Base-by-base conservation (phyloP, 2,888 invertebrate genomes). In the Gonocerus acuteangulatus region DNA sequence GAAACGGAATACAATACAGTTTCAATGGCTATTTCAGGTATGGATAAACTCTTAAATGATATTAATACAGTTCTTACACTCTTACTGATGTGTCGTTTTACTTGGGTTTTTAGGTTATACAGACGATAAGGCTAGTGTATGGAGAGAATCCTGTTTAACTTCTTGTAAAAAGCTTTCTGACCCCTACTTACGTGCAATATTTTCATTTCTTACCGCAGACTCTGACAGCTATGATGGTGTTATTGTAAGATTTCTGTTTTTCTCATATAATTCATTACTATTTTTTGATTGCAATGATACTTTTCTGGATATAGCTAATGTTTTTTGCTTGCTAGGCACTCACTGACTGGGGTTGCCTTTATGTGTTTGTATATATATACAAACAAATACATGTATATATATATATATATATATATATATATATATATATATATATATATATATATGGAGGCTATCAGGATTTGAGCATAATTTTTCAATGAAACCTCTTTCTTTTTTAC, bases 131-230 rank as follows among this genome's bases (percentile, higher is more conserved):
- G 84, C 82, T 68, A 85, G 85, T 19, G 78, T 88, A 71, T 95
- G 86, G 90, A 81, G 83, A 62, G 85, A 82, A 74, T 82, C 87
- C 61, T 88, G 89, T 69, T 75, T 83, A 1, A 78, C 76, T 44
- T 86, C 90, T n/a, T 82, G 84, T 68, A 78, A 80, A 18, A 86
- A 89, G 72, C 80, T 95, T 56, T 80, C 82, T n/a, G 89, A 94
- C 79, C 88, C 95, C 0, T 93, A 95, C 76, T 80, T 96, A 65
- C 82, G 91, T 70, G 91, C 90, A 4, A 86, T 93, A 73, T 94
- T 95, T 77, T 85, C 86, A 49, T 95, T 95, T 77, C 80, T 95
- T 64, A 89, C 92, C 0, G 83, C 87, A 32, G 87, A 90, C 56
- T 82, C 82, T 70, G 85, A 84, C 67, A 83, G 80, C 69, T 91